A percentile compares a stretch with the other conserved stretches of the same genome.
Conservation (phyloP, 1,140 invertebrate genomes). For the Sogatella furcifera region DNA sequence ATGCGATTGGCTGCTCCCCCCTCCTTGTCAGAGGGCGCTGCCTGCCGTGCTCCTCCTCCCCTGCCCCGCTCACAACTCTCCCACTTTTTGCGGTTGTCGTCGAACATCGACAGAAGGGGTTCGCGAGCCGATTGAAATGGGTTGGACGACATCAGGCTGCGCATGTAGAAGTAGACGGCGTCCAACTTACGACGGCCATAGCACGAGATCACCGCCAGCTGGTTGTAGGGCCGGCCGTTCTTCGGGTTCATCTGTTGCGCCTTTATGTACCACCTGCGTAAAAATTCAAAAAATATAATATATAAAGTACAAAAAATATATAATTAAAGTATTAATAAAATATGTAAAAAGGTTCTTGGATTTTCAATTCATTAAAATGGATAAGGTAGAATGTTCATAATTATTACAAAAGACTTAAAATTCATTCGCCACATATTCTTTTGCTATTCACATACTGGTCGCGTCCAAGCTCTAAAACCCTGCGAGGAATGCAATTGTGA, state of each 20-base stretch:
- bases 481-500: too few relatives aligned
- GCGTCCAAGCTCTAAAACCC: too few relatives aligned
- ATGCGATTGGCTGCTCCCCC: conserved; percentile 30
- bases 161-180: conserved; percentile 95
- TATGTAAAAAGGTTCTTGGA: too few relatives aligned
- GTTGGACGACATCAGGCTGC: conserved; percentile 87
- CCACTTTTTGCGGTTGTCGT: conserved; percentile 84
- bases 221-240: conserved; percentile 89
- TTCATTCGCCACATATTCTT: too few relatives aligned
- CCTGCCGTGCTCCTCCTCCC: conserved; percentile 44
- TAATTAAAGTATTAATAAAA: too few relatives aligned
- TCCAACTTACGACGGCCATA: conserved; percentile 84
- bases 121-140: conserved; percentile 82
- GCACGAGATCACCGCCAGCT: conserved; percentile 83
- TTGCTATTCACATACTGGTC: too few relatives aligned
- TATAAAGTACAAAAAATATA: too few relatives aligned
- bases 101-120: conserved; percentile 76
- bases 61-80: conserved; percentile 35
- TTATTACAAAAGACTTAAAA: too few relatives aligned
- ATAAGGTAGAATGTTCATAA: too few relatives aligned
- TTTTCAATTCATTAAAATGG: too few relatives aligned
- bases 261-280: conserved; percentile 85
- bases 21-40: conserved; percentile 16
- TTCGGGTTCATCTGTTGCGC: conserved; percentile 89
- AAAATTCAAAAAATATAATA: too few relatives aligned